Percentiles rank a stretch among this genome's conserved stretches.
Evolutionary conservation across 2,797 vertebrate genomes (phyloP).

Genomic region (Zenarchopterus dispar): DNA sequence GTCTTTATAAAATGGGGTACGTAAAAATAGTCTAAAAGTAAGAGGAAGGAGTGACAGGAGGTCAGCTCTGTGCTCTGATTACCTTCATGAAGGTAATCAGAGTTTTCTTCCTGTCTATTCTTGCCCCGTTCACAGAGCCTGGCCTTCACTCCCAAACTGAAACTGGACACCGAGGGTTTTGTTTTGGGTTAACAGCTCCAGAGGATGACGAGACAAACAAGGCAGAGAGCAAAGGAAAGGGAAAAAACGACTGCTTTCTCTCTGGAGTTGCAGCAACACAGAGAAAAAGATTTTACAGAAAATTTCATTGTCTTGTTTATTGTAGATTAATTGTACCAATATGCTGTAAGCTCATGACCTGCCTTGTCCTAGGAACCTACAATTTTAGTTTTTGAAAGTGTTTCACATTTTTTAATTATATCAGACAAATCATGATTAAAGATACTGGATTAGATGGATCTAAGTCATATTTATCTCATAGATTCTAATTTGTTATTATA

Average conservation of each 20-base stretch:
- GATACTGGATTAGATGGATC: no score
- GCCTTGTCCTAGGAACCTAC: no score
- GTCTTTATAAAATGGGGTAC: background rate
- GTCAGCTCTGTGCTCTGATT: no score
- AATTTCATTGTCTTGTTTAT: background rate
- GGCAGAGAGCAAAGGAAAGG: slow-evolving; percentile 14
- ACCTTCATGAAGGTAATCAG: slow-evolving; percentile 79
- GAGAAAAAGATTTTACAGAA: slow-evolving; percentile 23
- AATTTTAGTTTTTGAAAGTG: no score
- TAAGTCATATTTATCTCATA: no score
- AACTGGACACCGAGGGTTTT: slow-evolving; percentile 73
- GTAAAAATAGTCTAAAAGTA: slow-evolving; percentile 6
- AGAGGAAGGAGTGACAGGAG: slow-evolving; percentile 63
- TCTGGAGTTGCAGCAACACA: slow-evolving; percentile 17
- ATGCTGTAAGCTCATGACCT: no score
- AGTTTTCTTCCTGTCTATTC: slow-evolving; percentile 79
- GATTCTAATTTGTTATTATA: no score
- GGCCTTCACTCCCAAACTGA: slow-evolving; percentile 77
- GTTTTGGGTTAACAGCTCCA: slow-evolving; percentile 73
- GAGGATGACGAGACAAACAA: slow-evolving; percentile 71
- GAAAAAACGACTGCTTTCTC: slow-evolving; percentile 7
- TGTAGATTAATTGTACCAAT: no score
- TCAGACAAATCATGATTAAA: no score
- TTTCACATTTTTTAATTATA: no score
- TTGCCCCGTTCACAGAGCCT: slow-evolving; percentile 73